phyloP scores from a whole-genome alignment of 2,797 vertebrate genomes.

The Enoplosus armatus region DNA sequence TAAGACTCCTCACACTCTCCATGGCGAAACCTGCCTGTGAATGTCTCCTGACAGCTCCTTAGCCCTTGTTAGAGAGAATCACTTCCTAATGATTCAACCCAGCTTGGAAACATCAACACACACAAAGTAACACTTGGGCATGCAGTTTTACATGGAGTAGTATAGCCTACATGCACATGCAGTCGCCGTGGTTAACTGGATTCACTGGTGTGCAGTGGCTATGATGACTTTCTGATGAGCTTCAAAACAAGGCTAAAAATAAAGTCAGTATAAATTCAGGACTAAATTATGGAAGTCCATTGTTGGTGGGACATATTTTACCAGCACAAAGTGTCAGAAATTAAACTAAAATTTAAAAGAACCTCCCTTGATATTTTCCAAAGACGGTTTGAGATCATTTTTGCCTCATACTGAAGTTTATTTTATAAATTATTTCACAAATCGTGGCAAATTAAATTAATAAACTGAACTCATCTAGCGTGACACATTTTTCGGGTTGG shows the following conservation, averaged over 20 bases:
- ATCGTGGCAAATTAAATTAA: background rate
- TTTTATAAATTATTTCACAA: too few relatives aligned
- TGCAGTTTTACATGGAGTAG: constrained; percentile 64
- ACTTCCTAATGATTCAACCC: constrained; percentile 86
- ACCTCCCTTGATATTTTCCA: background rate
- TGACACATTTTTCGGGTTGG: background rate
- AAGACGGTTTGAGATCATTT: background rate
- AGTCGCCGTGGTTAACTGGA: constrained; percentile 45
- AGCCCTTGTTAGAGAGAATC: constrained; percentile 84
- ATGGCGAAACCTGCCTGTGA: constrained; percentile 86
- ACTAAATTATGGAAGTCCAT: background rate
- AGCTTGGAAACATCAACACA: constrained; percentile 82
- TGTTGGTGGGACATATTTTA: background rate
- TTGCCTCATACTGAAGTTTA: background rate
- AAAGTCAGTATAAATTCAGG: background rate
- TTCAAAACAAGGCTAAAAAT: background rate
- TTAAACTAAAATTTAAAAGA: background rate
- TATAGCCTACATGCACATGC: constrained; percentile 17
- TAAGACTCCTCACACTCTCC: constrained; percentile 86
- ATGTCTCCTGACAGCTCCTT: constrained; percentile 85
- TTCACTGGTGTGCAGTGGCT: constrained; percentile 35
- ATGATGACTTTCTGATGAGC: background rate
- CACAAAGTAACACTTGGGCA: constrained; percentile 75
- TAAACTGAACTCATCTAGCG: background rate
- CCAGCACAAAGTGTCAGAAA: background rate